Percentiles rank a stretch among this genome's conserved stretches.
phyloP scores from a whole-genome alignment of 1,140 invertebrate species.

The Nylanderia fulva region DNA sequence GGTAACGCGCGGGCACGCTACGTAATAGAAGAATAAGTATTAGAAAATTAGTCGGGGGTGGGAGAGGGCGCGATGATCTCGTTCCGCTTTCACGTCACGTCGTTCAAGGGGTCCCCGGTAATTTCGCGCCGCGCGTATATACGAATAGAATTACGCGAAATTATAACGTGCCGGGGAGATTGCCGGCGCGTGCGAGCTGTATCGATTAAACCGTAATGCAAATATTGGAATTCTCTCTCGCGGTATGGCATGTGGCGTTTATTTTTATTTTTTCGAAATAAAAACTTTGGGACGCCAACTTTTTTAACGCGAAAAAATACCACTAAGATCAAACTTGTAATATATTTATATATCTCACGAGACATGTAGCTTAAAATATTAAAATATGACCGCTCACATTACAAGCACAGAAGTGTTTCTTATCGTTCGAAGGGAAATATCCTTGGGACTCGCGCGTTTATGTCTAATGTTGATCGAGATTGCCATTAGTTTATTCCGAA shows the following conservation, averaged over 20 bases:
- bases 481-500: slow-evolving; percentile 67
- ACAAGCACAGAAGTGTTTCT: background rate
- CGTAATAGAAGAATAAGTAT: slow-evolving; percentile 65
- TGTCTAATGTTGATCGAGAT: background rate
- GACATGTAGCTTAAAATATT: background rate
- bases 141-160: slow-evolving; percentile 55
- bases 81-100: slow-evolving; percentile 57
- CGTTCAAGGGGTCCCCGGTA: slow-evolving; percentile 29
- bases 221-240: slow-evolving; percentile 15
- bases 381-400: background rate
- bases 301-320: too few species aligned
- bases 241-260: background rate
- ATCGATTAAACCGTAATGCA: slow-evolving; percentile 38
- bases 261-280: background rate
- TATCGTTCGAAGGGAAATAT: background rate
- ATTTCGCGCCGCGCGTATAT: slow-evolving; percentile 49
- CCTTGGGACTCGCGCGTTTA: background rate
- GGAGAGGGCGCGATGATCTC: slow-evolving; percentile 47
- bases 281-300: background rate
- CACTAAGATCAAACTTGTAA: background rate
- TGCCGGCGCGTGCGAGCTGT: slow-evolving; percentile 7
- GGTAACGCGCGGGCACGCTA: slow-evolving; percentile 48
- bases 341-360: background rate
- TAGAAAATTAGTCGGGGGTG: slow-evolving; percentile 53
- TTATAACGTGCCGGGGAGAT: slow-evolving; percentile 42